Conservation (phyloP, 2,113 vertebrate genomes). For the Marcusenius ussheri region DNA sequence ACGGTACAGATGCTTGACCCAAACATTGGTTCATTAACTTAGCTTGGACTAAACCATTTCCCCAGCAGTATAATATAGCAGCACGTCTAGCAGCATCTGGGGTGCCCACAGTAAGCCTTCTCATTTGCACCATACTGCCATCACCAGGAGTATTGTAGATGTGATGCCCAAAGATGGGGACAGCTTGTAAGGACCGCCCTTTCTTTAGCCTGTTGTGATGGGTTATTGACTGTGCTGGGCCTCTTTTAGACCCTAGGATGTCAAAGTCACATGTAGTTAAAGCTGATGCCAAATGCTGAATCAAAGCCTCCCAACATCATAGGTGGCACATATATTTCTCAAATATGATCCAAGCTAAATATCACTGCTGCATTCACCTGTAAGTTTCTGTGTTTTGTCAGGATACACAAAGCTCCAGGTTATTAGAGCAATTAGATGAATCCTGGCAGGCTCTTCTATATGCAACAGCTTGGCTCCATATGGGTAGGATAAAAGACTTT, state of each 20-base stretch:
- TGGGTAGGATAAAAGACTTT: background rate
- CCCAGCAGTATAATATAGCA: background rate
- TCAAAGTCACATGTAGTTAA: background rate
- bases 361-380: background rate
- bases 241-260: background rate
- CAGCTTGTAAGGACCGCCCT: background rate
- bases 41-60: background rate
- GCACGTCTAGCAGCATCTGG: background rate
- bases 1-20: background rate
- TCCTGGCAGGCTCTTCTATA: background rate
- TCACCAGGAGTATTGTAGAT: background rate
- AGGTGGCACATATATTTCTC: background rate
- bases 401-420: background rate
- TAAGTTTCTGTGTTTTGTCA: background rate
- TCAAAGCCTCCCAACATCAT: background rate
- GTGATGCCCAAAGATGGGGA: background rate
- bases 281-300: background rate
- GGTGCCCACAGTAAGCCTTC: background rate
- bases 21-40: background rate
- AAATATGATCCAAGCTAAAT: background rate
- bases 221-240: background rate
- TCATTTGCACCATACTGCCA: background rate
- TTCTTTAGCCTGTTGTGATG: background rate
- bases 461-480: background rate
- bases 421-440: background rate